Percentiles rank a stretch among this genome's conserved stretches.
phyloP scores from a whole-genome alignment of 2,888 invertebrate species.

The Campoplex nolae region DNA sequence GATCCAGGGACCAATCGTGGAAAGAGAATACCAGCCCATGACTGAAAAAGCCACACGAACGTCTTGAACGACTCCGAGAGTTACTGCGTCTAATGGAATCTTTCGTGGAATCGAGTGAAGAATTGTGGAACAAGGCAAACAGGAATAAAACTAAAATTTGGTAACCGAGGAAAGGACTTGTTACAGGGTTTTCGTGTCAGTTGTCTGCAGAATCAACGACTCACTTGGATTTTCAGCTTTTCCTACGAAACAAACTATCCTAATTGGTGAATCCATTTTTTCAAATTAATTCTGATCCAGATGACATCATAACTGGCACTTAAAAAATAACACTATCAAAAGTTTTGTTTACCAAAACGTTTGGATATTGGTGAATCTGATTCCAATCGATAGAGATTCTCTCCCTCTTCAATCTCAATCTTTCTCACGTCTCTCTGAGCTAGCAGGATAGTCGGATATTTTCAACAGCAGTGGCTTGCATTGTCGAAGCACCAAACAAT shows the following conservation, averaged over 20 bases:
- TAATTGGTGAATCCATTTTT: background rate
- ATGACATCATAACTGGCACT: background rate
- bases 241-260: background rate
- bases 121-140: conserved; percentile 4
- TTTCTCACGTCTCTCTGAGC: background rate
- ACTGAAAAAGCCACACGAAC: background rate
- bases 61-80: background rate
- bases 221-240: background rate
- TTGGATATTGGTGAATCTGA: conserved; percentile 1
- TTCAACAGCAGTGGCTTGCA: conserved; percentile 68
- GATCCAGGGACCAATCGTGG: background rate
- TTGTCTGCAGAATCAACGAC: background rate
- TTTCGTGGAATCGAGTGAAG: background rate
- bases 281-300: background rate
- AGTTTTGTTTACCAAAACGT: background rate
- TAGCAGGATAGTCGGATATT: conserved; percentile 54
- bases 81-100: background rate
- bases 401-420: conserved; percentile 1
- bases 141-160: background rate
- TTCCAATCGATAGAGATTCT: conserved; percentile 44
- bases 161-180: too few species aligned
- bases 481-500: conserved; percentile 79
- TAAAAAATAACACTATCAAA: background rate
- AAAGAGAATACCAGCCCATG: conserved; percentile 12
- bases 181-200: background rate